Percentiles rank a stretch among this genome's conserved stretches.
Conservation (phyloP, 2,113 vertebrate genomes). For the Carlito syrichta region DNA sequence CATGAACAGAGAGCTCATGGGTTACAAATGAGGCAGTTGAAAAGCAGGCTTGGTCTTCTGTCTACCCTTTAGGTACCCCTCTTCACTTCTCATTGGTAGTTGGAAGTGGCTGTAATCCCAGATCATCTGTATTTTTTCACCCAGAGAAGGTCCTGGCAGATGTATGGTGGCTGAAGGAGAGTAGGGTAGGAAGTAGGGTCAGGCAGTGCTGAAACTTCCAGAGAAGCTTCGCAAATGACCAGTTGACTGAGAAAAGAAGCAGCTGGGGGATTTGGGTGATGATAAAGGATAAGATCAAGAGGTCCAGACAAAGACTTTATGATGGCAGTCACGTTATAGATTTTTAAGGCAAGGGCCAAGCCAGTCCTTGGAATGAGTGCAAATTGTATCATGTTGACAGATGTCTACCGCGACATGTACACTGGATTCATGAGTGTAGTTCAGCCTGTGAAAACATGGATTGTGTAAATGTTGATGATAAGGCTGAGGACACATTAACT, state of each 20-base stretch:
- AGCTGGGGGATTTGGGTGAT: not conserved
- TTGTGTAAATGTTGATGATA: constrained; percentile 9
- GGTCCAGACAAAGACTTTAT: not conserved
- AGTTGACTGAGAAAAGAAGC: not conserved
- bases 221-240: not conserved
- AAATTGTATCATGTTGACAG: not conserved
- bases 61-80: not conserved
- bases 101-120: not conserved
- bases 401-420: not conserved
- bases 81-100: not conserved
- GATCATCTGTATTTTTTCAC: not conserved
- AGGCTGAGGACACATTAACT: not conserved
- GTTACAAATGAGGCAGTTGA: not conserved
- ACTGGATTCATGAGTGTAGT: not conserved
- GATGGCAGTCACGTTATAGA: not conserved
- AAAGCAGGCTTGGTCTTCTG: not conserved
- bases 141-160: not conserved
- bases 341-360: not conserved
- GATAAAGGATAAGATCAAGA: not conserved
- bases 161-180: not conserved
- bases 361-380: not conserved
- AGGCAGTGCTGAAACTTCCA: not conserved
- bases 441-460: not conserved
- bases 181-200: not conserved
- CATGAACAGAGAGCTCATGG: not conserved